phyloP scores from a whole-genome alignment of 2,888 invertebrate genomes.

The Heliconius aoede region DNA sequence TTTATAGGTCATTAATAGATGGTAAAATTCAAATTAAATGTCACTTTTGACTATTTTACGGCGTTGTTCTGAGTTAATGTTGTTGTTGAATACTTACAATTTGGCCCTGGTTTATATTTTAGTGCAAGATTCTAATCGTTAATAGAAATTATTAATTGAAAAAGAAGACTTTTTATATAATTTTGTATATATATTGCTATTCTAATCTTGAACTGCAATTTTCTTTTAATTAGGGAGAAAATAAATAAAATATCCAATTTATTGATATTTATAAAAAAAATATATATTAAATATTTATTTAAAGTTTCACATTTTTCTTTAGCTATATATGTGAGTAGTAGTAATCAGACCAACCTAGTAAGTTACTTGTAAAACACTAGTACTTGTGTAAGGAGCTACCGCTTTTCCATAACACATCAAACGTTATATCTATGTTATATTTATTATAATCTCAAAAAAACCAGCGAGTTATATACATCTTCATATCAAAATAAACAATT shows the following conservation, averaged over 20 bases:
- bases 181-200: too few relatives aligned
- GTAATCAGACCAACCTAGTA: too few relatives aligned
- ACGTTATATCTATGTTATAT: too few relatives aligned
- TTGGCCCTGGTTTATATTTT: background rate
- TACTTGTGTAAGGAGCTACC: too few relatives aligned
- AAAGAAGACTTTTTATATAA: background rate
- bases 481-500: background rate
- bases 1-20: slow-evolving; percentile 53
- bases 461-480: background rate
- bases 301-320: too few relatives aligned
- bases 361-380: too few relatives aligned
- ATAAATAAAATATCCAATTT: background rate
- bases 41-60: slow-evolving; percentile 39
- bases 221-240: background rate
- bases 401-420: too few relatives aligned
- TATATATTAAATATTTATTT: too few relatives aligned
- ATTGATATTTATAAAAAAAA: too few relatives aligned
- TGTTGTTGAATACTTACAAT: background rate
- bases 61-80: background rate
- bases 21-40: slow-evolving; percentile 51
- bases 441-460: background rate
- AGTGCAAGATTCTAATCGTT: background rate
- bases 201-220: background rate
- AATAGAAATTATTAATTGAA: background rate
- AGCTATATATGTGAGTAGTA: too few relatives aligned